Percentiles rank a stretch among this genome's conserved stretches.
phyloP scores from a whole-genome alignment of 2,888 invertebrate genomes.

The Calameuta filiformis region DNA sequence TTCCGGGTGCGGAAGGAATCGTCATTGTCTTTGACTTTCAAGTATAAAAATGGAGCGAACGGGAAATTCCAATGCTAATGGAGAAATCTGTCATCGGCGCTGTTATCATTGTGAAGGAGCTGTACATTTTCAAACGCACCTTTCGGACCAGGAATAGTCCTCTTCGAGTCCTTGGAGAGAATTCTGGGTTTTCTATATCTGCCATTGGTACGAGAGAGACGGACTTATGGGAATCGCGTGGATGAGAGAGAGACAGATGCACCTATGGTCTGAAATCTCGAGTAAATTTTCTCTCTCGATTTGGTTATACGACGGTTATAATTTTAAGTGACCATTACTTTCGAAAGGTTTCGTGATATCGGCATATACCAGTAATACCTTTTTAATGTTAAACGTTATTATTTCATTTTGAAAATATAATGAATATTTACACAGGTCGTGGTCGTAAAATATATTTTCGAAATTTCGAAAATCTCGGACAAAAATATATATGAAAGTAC shows the following conservation, averaged over 20 bases:
- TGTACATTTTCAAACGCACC: not conserved
- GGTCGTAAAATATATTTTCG: too few relatives aligned
- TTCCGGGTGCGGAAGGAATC: not conserved
- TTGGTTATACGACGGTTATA: not conserved
- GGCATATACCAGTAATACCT: not conserved
- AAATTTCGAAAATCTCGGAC: not conserved
- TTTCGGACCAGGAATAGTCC: not conserved
- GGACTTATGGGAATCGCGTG: not conserved
- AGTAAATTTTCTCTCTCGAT: not conserved
- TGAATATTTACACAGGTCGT: too few relatives aligned
- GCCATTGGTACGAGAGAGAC: not conserved
- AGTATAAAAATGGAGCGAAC: not conserved
- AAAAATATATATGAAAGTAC: too few relatives aligned
- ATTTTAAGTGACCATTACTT: not conserved
- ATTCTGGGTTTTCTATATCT: not conserved
- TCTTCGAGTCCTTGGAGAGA: not conserved
- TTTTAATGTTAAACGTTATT: not conserved
- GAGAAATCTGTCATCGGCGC: not conserved
- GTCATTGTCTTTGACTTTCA: not conserved
- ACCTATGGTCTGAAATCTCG: not conserved
- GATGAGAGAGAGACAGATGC: not conserved
- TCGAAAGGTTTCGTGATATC: not conserved
- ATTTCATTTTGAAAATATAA: not conserved
- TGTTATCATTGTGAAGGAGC: not conserved
- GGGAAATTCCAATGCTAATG: not conserved